phyloP scores from a whole-genome alignment of 2,113 vertebrate genomes.

The Camelus bactrianus region DNA sequence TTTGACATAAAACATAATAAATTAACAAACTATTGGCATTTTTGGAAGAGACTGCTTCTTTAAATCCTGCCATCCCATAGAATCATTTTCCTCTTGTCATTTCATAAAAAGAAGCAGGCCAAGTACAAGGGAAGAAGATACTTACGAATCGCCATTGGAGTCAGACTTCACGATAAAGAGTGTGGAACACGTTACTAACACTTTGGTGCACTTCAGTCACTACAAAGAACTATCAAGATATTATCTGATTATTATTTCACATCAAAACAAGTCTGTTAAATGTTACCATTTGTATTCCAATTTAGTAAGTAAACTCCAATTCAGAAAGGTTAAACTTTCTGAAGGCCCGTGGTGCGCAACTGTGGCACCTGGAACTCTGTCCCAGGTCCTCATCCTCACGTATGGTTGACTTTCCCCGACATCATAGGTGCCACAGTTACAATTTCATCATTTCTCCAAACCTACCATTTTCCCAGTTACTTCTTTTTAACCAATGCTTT shows the following conservation, averaged over 20 bases:
- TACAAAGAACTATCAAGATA: background rate
- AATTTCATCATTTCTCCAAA: background rate
- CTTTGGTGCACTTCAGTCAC: background rate
- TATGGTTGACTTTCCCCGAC: background rate
- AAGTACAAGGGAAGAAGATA: background rate
- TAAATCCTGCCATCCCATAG: background rate
- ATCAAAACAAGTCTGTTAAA: background rate
- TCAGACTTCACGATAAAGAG: background rate
- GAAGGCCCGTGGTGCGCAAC: background rate
- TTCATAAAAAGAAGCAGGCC: background rate
- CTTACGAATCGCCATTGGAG: background rate
- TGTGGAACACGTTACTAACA: background rate
- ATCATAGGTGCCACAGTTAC: background rate
- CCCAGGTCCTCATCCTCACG: background rate
- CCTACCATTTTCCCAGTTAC: background rate
- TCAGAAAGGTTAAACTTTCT: background rate
- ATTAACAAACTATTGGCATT: background rate
- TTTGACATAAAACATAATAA: background rate
- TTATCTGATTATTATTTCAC: background rate
- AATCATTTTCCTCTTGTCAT: background rate
- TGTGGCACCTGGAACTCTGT: background rate
- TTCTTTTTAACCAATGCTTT: slow-evolving; percentile 27
- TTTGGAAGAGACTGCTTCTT: background rate
- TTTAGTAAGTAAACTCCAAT: slow-evolving; percentile 7
- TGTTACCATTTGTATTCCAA: background rate